Conservation (phyloP, 2,113 vertebrate genomes). For the Nothocercus nigrocapillus region DNA sequence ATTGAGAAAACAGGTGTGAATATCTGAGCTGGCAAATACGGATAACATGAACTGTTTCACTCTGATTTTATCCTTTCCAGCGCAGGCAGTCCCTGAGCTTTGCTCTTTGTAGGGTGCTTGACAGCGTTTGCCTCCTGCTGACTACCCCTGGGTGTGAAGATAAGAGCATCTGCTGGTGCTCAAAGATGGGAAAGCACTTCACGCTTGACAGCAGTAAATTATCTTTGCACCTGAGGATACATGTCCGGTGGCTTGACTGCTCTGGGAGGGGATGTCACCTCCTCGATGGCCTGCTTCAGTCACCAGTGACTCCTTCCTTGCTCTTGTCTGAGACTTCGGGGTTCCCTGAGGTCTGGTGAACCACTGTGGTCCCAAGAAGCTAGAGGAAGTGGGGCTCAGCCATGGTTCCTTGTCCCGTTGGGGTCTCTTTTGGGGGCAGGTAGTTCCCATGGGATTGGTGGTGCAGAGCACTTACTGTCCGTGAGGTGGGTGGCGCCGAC, state of each 20-base stretch:
- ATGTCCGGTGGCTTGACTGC: neutral
- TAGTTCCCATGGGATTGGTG: no score
- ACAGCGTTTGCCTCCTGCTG: neutral
- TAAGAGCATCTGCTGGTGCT: neutral
- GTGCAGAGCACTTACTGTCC: conserved; percentile 79
- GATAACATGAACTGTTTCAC: neutral
- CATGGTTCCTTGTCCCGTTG: fast-evolving
- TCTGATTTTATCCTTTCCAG: neutral
- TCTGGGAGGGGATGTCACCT: fast-evolving
- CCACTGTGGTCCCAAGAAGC: neutral
- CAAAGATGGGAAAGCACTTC: neutral
- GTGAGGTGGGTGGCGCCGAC: conserved; percentile 91
- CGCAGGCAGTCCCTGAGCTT: neutral
- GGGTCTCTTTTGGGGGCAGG: neutral
- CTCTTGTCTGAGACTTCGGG: neutral
- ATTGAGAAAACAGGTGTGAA: neutral
- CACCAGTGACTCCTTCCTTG: neutral
- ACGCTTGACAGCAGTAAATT: fast-evolving
- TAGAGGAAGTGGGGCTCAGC: neutral
- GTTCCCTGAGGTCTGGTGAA: neutral
- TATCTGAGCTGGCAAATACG: fast-evolving
- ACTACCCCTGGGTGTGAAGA: neutral
- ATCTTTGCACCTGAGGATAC: neutral
- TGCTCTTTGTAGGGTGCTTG: neutral
- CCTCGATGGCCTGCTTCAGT: neutral